Conservation (phyloP, 1,140 invertebrate species). For the Zaprionus tsacasi region DNA sequence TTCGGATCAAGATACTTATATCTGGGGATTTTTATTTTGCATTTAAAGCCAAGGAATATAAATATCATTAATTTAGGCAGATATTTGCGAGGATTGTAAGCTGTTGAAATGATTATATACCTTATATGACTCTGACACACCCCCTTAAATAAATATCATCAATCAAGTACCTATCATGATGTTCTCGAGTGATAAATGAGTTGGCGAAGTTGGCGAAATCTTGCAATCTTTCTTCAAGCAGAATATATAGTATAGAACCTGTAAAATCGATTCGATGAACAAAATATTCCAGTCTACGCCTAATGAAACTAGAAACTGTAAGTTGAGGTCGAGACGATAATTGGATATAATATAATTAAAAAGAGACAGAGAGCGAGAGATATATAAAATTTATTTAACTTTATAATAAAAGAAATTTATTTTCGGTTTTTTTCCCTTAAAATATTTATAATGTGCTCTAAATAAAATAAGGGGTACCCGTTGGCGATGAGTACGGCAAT, state of each 20-base stretch:
- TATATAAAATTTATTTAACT: slow-evolving; percentile 4
- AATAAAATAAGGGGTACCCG: not conserved
- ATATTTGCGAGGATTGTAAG: not conserved
- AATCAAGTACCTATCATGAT: not conserved
- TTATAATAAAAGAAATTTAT: not conserved
- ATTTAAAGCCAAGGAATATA: not conserved
- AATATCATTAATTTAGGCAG: not conserved
- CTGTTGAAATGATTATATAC: not conserved
- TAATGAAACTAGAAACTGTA: slow-evolving; percentile 28
- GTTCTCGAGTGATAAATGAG: not conserved
- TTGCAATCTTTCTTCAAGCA: not conserved
- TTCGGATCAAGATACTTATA: not conserved
- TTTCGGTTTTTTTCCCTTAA: not conserved
- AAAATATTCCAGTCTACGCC: slow-evolving; percentile 8
- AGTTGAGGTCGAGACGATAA: slow-evolving; percentile 15
- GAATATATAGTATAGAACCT: slow-evolving; percentile 1
- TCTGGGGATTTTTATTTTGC: not conserved
- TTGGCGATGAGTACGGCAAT: no score
- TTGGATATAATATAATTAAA: slow-evolving; percentile 21
- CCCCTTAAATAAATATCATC: not conserved
- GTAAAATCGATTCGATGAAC: not conserved
- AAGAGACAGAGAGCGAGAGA: not conserved
- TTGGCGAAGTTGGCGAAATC: not conserved
- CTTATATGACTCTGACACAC: not conserved
- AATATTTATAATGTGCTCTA: not conserved